Evolutionary conservation across 2,888 invertebrate species (phyloP), one percentile per base, ranked within the genome.

Genomic region (Vannuccia rotundouncinata): DNA sequence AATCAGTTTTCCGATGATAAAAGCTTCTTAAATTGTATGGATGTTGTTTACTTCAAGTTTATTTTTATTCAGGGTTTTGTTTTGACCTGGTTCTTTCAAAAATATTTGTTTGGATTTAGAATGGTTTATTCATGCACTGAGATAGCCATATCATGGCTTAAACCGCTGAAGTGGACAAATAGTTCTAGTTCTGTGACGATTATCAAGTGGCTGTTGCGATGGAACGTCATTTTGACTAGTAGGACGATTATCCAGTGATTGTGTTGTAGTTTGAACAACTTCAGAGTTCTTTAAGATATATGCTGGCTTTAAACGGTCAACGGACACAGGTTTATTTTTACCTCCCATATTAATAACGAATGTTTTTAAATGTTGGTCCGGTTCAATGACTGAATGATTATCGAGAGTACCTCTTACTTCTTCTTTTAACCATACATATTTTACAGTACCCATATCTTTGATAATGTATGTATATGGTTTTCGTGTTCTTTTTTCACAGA

Each of bases 331-430:
- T 45, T 45, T 45, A 5, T 45, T 45, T 5, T 45, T 45, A n/a
- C n/a, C 66, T 66, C 25, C 66, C 25, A 66, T 66, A 66, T 66
- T 27, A 66, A 66, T 66, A 66, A 66, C 66, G 66, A 66, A 17
- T 66, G 66, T 66, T 66, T 66, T 66, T 66, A 66, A 66, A 66
- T 22, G 66, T 66, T 66, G 66, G 22, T 66, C 66, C 66, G 22
- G 10, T 66, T 66, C 66, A 66, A 66, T 5, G 66, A 66, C 66
- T 22, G 22, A 17, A 66, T n/a, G 66, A 66, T 66, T 66, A 66
- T 66, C 66, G 66, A 66, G 66, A 66, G 66, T 66, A 66, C 66
- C 66, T 66, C 66, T 66, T 66, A 66, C 66, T 66, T 66, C 66
- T 13, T 66, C 22, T 22, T 13, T 22, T 27, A 66, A 66, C 66